Evolutionary conservation across 1,140 invertebrate species (phyloP).

Genomic region (Subanguina moxae): DNA sequence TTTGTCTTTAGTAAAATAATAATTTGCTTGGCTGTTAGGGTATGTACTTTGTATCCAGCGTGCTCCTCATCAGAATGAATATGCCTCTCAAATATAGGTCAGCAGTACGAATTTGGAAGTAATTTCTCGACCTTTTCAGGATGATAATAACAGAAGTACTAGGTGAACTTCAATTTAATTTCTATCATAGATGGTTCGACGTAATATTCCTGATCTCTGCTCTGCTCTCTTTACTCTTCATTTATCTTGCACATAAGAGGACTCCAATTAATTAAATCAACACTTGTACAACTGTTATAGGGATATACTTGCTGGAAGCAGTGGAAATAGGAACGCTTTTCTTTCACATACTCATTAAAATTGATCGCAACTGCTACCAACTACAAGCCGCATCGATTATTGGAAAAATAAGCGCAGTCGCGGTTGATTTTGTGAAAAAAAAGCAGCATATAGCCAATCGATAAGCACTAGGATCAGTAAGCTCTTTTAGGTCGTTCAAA

Average conservation of each 20-base stretch:
- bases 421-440: too few species aligned
- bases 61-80: slow-evolving; percentile 96
- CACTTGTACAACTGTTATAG: too few species aligned
- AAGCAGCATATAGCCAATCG: too few species aligned
- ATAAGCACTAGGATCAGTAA: too few species aligned
- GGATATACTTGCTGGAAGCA: too few species aligned
- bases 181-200: slow-evolving; percentile 99
- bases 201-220: slow-evolving; percentile 97
- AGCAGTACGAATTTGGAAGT: background rate
- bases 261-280: slow-evolving; percentile 40
- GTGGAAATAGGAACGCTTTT: too few species aligned
- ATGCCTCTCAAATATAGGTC: slow-evolving; percentile 90
- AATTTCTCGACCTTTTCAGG: slow-evolving; percentile 61
- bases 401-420: too few species aligned
- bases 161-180: slow-evolving; percentile 96
- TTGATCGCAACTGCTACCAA: too few species aligned
- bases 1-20: background rate
- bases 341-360: too few species aligned
- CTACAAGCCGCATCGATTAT: too few species aligned
- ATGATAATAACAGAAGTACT: slow-evolving; percentile 95
- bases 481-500: too few species aligned
- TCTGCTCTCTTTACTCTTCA: slow-evolving; percentile 85
- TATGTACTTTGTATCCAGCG: slow-evolving; percentile 99
- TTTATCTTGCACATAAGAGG: slow-evolving; percentile 88
- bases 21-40: slow-evolving; percentile 67